Conservation (phyloP, 2,888 invertebrate species). For the Mythimna vitellina region DNA sequence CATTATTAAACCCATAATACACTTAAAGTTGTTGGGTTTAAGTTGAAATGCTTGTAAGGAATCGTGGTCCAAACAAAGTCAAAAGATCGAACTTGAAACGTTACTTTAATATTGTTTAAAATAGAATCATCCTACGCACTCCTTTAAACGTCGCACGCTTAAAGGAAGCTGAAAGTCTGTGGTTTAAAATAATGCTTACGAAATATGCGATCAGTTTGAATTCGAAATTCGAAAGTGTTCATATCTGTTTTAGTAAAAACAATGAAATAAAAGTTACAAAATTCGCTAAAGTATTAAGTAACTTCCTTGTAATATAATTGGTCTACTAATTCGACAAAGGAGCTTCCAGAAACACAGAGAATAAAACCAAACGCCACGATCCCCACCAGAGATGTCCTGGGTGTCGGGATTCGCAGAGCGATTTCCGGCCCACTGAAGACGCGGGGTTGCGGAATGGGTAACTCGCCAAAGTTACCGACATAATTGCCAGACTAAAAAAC, state of each 20-base stretch:
- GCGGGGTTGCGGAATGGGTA: too few relatives aligned
- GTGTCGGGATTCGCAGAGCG: too few relatives aligned
- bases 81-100: neutral
- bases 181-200: neutral
- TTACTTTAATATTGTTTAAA: constrained; percentile 14
- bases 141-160: neutral
- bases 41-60: neutral
- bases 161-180: neutral
- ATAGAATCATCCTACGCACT: constrained; percentile 3
- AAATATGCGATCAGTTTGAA: neutral
- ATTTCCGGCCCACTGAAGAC: too few relatives aligned
- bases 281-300: constrained; percentile 22
- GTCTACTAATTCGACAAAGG: neutral
- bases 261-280: neutral
- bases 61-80: neutral
- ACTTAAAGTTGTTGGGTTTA: neutral
- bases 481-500: too few relatives aligned
- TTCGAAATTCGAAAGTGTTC: neutral
- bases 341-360: neutral
- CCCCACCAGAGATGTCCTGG: too few relatives aligned
- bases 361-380: too few relatives aligned
- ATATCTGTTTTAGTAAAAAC: neutral
- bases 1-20: neutral
- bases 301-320: neutral
- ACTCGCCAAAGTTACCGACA: too few relatives aligned